These are phyloP conservation scores for Porites australiensis DNA, from an alignment of 64 coral and sea anemone species.

Conservation along the genomic window DNA sequence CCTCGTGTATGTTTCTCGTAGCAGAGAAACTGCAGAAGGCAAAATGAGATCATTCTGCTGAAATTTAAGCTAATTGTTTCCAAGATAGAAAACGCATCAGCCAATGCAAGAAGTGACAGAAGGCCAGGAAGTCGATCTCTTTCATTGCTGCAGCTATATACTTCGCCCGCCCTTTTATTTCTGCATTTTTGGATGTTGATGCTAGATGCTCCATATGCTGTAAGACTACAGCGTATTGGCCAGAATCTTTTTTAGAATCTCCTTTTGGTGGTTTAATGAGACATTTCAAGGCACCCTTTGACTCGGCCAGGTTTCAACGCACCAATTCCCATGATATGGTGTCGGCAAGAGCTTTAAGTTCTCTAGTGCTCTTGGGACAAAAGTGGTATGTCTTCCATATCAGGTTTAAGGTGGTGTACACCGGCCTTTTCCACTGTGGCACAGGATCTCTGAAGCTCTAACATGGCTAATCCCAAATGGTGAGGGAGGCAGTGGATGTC, in stretches of 20 bases:
- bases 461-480: neutral
- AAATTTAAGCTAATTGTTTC: slow-evolving; percentile 9
- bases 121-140: neutral
- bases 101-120: slow-evolving; percentile 1
- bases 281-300: neutral
- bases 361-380: slow-evolving; percentile 45
- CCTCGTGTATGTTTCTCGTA: neutral
- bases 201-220: neutral
- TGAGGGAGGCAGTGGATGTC: slow-evolving; percentile 18
- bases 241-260: neutral
- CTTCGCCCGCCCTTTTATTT: neutral
- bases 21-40: neutral
- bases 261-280: neutral
- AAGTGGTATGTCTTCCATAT: slow-evolving; percentile 69
- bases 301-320: slow-evolving; percentile 51
- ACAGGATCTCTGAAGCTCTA: neutral
- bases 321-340: slow-evolving; percentile 38
- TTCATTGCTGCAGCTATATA: neutral
- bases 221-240: neutral
- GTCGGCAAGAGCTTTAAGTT: slow-evolving; percentile 27
- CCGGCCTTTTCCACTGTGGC: neutral
- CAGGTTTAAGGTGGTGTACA: neutral
- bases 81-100: neutral
- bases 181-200: neutral
- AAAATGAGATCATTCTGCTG: slow-evolving; percentile 13